Evolutionary conservation across 2,113 vertebrate genomes (phyloP), one percentile per base, ranked within the genome.

Genomic region (Ochotona princeps): DNA sequence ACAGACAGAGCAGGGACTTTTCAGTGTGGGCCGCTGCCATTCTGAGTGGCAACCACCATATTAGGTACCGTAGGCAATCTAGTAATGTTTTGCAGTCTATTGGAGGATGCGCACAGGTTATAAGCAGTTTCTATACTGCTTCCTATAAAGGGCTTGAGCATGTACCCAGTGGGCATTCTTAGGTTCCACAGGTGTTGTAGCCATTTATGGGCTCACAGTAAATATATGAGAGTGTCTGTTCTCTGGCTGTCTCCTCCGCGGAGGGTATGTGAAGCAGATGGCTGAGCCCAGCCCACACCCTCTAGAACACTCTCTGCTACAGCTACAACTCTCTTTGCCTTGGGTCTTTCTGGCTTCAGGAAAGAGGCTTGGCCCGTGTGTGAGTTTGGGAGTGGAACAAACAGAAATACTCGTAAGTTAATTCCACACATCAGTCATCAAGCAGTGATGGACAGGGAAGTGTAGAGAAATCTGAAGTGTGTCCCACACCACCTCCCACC

Each of bases 241-340:
- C 49, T 80, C 65, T 35, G 57, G 69, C 0, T n/a, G 54, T 26
- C 47, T 72, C 65, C 9, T 47, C 32, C 5, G 4, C 32, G 63
- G 63, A 54, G 26, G 32, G 7, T 70, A 44, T 51, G 30, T 38
- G 44, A 15, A 32, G 35, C 35, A n/a, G 7, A 51, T 25, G 10
- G 1, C 17, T 25, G 0, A 1, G 10, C 25, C 47, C 30, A 5
- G 18, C 17, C n/a, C 49, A 7, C 0, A 0, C 74, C 75, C 67
- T 72, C 30, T 23, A n/a, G 72, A 57, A 51, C 13, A 10, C 54
- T 74, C 38, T 81, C 0, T 1, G 2, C 51, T 28, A 7, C 10
- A 89, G 57, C 75, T 75, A n/a, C 70, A 79, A 1, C 15, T 35
- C 20, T 65, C 20, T 65, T 51, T 70, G 51, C 44, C 57, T 47